Evolutionary conservation across 2,797 vertebrate species (phyloP).

Genomic region (Scolopax rusticola): DNA sequence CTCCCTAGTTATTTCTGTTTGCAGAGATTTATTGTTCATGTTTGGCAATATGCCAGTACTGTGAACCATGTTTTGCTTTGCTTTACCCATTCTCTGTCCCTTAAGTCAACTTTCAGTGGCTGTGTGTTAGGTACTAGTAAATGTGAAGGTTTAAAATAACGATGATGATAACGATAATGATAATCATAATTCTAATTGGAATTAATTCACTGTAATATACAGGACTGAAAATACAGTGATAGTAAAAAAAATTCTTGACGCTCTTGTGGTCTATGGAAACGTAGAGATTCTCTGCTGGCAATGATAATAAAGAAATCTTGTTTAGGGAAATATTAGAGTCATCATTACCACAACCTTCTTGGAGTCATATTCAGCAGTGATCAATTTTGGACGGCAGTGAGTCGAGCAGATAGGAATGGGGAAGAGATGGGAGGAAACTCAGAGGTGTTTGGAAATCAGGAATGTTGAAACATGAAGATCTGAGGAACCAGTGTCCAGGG

Average conservation of each 20-base stretch:
- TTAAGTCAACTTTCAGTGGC: background rate
- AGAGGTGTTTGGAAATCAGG: background rate
- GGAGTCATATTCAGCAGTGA: background rate
- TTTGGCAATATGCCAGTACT: slow-evolving; percentile 50
- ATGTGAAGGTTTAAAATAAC: background rate
- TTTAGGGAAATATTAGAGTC: background rate
- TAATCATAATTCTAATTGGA: background rate
- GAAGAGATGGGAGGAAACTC: background rate
- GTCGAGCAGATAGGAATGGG: background rate
- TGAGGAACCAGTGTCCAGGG: background rate
- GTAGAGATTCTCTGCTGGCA: background rate
- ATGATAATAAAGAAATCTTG: background rate
- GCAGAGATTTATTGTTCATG: slow-evolving; percentile 54
- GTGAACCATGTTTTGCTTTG: slow-evolving; percentile 19
- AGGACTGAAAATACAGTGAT: background rate
- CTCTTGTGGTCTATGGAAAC: background rate
- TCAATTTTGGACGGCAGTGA: background rate
- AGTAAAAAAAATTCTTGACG: background rate
- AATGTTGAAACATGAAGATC: background rate
- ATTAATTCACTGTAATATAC: background rate
- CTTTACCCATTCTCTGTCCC: background rate
- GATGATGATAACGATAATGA: background rate
- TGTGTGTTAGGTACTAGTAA: background rate
- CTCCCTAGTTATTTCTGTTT: slow-evolving; percentile 55
- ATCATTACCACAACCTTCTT: background rate